These are phyloP conservation scores for Drosophila tristis DNA, from an alignment of 1,140 invertebrate species.

Conservation along the genomic window DNA sequence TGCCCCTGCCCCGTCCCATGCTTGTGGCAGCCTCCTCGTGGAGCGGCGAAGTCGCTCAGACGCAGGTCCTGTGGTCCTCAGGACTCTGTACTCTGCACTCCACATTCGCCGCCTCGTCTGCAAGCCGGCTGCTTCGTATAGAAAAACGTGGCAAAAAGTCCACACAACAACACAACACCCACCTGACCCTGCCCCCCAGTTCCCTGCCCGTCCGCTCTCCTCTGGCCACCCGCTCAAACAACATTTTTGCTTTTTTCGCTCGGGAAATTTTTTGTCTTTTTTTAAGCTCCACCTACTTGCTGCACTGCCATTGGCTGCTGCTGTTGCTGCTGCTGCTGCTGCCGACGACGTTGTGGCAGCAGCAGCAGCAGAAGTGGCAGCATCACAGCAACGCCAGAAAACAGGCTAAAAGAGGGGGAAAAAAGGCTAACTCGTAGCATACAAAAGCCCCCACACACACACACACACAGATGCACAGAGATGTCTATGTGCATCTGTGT, in stretches of 20 bases:
- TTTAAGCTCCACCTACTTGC: slow-evolving; percentile 84
- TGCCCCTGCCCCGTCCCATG: background rate
- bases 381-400: slow-evolving; percentile 49
- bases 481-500: slow-evolving; percentile 14
- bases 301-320: slow-evolving; percentile 74
- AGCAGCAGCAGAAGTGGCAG: slow-evolving; percentile 45
- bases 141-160: slow-evolving; percentile 79
- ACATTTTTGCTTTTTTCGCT: slow-evolving; percentile 66
- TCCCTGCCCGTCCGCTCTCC: background rate
- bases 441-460: slow-evolving; percentile 49
- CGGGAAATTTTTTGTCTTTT: slow-evolving; percentile 81
- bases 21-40: background rate
- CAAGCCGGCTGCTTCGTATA: slow-evolving; percentile 48
- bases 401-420: slow-evolving; percentile 74
- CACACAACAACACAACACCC: slow-evolving; percentile 22
- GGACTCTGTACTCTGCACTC: no score
- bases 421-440: slow-evolving; percentile 74
- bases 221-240: slow-evolving; percentile 1
- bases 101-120: slow-evolving; percentile 29
- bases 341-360: slow-evolving; percentile 43
- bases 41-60: slow-evolving; percentile 20
- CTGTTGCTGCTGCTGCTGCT: slow-evolving; percentile 6
- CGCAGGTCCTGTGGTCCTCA: background rate
- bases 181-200: slow-evolving; percentile 32
- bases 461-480: slow-evolving; percentile 12